Percentiles rank a stretch among this genome's conserved stretches.
Conservation (phyloP, 1,140 invertebrate genomes). For the Heterodera carotae region DNA sequence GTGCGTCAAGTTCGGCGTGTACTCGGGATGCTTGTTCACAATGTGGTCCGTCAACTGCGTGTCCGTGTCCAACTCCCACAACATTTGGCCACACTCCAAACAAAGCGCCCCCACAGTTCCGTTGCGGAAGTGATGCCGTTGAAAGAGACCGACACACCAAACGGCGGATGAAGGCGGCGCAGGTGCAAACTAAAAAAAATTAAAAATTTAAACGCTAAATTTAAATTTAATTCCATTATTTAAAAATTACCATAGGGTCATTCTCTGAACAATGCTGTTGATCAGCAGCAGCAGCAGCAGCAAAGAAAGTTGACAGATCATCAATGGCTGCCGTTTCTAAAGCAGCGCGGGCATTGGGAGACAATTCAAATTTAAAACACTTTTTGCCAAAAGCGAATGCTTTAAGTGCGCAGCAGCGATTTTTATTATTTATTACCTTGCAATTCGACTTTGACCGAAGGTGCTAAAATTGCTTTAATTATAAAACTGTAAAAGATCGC, state of each 20-base stretch:
- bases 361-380: too few relatives aligned
- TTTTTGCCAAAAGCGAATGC: too few relatives aligned
- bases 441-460: background rate
- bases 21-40: background rate
- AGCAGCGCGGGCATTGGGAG: too few relatives aligned
- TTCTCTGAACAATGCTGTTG: background rate
- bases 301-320: background rate
- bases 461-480: background rate
- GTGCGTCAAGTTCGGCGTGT: background rate
- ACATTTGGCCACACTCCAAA: conserved; percentile 2
- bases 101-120: background rate
- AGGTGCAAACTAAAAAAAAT: background rate
- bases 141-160: background rate
- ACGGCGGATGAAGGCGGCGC: background rate
- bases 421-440: background rate
- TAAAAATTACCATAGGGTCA: background rate
- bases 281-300: background rate
- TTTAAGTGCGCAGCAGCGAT: too few relatives aligned
- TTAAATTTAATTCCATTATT: too few relatives aligned
- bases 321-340: background rate
- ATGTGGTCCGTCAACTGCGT: background rate
- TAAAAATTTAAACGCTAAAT: too few relatives aligned
- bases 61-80: conserved; percentile 1
- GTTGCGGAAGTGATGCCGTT: background rate
- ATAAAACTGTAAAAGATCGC: background rate